Base-by-base conservation (phyloP, 2,888 invertebrate genomes). In the Macrophya annulata region DNA sequence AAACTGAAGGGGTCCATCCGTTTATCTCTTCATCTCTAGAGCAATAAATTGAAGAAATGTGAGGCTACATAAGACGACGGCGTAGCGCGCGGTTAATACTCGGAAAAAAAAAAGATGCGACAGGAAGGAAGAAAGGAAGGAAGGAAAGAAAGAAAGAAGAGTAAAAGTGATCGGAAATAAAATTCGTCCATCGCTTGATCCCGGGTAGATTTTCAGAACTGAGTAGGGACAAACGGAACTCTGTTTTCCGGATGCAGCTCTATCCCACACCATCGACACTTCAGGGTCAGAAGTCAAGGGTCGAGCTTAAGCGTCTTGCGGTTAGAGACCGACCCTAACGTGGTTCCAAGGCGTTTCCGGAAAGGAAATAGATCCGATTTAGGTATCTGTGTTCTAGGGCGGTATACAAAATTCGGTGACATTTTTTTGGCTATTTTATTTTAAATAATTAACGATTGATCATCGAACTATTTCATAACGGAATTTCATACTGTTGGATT, bases 1-100 rank as follows among this genome's bases (percentile, higher is more conserved):
- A 81, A 31, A 81, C 40, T 40, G 31, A 43, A 81, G 59, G 40
- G 81, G 59, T 81, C 81, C 40, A 40, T 62, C 81, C 62, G 59
- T 25, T 81, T 59, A 81, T 81, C 81, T 59, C 81, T 62, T 40
- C 81, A 62, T 59, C 81, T 81, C 62, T 62, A 21, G 59, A 81
- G 81, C 81, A 43, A 81, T 81, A 81, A 81, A 81, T 81, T 81
- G 59, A 62, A 81, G 62, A 81, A 81, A 81, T 62, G 59, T 62
- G 81, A 62, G 62, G 40, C 48, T n/a, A 6, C 40, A 5, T 15
- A 31, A 31, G 9, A 43, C n/a, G 21, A 15, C n/a, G 12, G 37
- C 31, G 62, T 40, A 31, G 62, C 5, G 81, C 12, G 62, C 12
- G 62, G 15, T n/a, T 62, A 81, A 81, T 40, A 59, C 62, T 74